Conservation (phyloP, 1,140 invertebrate species). For the Oncopodura yosiiana region DNA sequence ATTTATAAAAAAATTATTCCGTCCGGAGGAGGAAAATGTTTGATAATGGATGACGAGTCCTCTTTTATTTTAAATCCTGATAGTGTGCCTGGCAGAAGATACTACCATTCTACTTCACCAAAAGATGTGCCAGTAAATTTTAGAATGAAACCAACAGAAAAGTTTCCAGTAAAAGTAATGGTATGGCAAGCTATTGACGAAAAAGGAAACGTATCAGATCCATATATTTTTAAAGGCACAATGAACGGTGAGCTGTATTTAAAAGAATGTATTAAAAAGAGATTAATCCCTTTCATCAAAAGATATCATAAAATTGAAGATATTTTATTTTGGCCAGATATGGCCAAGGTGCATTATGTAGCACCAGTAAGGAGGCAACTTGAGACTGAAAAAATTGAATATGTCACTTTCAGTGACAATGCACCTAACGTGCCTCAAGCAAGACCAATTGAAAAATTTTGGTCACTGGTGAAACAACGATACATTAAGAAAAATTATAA, state of each 20-base stretch:
- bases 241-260: conserved; percentile 12
- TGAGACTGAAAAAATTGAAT: background rate
- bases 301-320: conserved; percentile 6
- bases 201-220: conserved; percentile 18
- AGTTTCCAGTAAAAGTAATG: conserved; percentile 13
- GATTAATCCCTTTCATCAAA: conserved; percentile 17
- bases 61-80: background rate
- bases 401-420: conserved; percentile 3
- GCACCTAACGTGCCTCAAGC: conserved; percentile 8
- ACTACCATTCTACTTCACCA: background rate
- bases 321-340: conserved; percentile 16
- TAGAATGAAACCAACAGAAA: conserved; percentile 9
- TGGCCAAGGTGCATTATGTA: conserved; percentile 11
- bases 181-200: conserved; percentile 22
- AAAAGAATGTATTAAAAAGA: conserved; percentile 7
- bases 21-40: too few relatives aligned
- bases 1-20: too few relatives aligned
- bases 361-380: background rate
- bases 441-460: background rate
- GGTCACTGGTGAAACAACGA: too few relatives aligned
- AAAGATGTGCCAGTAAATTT: background rate
- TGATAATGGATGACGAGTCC: conserved; percentile 4
- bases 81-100: background rate
- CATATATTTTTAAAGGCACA: conserved; percentile 10
- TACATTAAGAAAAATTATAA: too few relatives aligned